Evolutionary conservation across 2,797 vertebrate genomes (phyloP), one percentile per base, ranked within the genome.

Genomic region (Austrolebias charrua): DNA sequence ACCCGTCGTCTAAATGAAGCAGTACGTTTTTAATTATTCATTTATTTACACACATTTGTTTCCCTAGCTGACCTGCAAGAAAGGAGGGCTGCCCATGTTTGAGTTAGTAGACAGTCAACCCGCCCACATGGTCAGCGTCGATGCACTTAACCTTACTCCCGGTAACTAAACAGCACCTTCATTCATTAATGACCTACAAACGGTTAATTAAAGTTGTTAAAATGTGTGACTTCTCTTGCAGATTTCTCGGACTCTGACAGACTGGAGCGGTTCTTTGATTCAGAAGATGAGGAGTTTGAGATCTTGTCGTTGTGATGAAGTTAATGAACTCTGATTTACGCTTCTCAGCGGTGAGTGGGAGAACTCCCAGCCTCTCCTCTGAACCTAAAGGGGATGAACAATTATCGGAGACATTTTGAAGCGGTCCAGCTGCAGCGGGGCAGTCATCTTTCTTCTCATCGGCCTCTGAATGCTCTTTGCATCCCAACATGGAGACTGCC

Each of bases 221-320:
- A 55, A 12, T 6, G n/a, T 11, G 4, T 51, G 31, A 1, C 7
- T 52, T 35, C 44, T 53, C 57, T 70, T 43, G 3, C 88, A 99
- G 98, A 98, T 79, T 97, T 96, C 86, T 98, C 96, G 0, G 97
- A 98, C 12, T 94, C 94, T 0, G 96, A 98, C 80, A 91, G 95
- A 80, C 83, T 98, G 82, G 97, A 98, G 88, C 94, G 98, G 69
- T 98, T 98, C 88, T 99, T 98, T 75, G 97, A 99, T 78, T 99
- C 98, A 0, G 98, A 99, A 84, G 98, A 99, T 9, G 98, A 99
- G 86, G 98, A 99, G 90, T 99, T 98, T 69, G 97, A 99, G 90
- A 99, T 99, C 82, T 89, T 99, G 71, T 96, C 97, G 78, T 94
- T 99, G 84, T 99, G 92, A 99, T 79, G 89, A 78, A 66, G 45